A percentile compares a stretch with the other conserved stretches of the same genome.
phyloP scores from a whole-genome alignment of 2,113 vertebrate species.

The Lycocorax pyrrhopterus region DNA sequence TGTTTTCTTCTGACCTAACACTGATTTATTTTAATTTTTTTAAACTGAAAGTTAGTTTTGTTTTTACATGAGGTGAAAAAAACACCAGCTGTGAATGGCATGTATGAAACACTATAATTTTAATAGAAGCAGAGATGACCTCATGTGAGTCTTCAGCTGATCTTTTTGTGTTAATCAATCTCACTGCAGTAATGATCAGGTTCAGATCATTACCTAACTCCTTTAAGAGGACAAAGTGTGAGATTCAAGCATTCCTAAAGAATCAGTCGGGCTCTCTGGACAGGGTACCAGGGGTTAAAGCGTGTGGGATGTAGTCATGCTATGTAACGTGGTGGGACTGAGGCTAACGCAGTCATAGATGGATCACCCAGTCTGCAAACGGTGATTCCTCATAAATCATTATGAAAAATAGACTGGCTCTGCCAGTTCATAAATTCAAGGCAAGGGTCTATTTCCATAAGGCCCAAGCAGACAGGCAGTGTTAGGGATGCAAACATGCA shows the following conservation, averaged over 20 bases:
- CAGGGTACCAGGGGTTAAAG: not conserved
- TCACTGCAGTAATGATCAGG: not conserved
- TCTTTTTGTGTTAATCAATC: not conserved
- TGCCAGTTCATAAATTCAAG: slow-evolving; percentile 67
- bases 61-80: not conserved
- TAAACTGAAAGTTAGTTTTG: not conserved
- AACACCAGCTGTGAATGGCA: not conserved
- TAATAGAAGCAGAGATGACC: not conserved
- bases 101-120: not conserved
- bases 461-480: slow-evolving; percentile 34
- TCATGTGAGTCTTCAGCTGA: not conserved
- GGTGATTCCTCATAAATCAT: slow-evolving; percentile 61
- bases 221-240: not conserved
- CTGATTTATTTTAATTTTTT: not conserved
- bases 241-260: not conserved
- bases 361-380: slow-evolving; percentile 10
- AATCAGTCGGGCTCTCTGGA: not conserved
- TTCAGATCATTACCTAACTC: not conserved
- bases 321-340: not conserved
- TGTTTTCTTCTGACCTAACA: not conserved
- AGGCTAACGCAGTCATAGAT: slow-evolving; percentile 16
- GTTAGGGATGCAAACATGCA: slow-evolving; percentile 60
- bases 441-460: slow-evolving; percentile 36
- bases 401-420: slow-evolving; percentile 54
- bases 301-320: not conserved